Base-by-base conservation (phyloP, 2,888 invertebrate species). In the Seira musarum region DNA sequence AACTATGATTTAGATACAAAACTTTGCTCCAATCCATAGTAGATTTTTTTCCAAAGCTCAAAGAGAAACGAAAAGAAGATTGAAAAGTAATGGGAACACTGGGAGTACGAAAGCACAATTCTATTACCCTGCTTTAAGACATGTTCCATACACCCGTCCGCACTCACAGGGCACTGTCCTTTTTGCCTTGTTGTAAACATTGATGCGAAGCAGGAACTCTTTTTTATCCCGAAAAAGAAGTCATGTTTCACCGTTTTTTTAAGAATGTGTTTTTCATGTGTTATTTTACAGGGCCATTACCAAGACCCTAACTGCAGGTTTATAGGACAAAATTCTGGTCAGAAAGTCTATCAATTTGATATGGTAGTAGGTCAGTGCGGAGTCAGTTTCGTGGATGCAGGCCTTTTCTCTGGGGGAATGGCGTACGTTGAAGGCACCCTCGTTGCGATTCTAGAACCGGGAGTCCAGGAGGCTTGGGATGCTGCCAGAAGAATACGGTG, bases 391-490 rank as follows among this genome's bases (percentile, higher is more conserved):
- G 92, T 93, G 87, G 94, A 94, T 85, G 93, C 93, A 79, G 94
- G 94, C 86, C 92, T 93, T 85, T 93, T 93, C 3, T 91, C 93
- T 88, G 90, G 90, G 25, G 94, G 94, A 1, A 93, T 94, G 88
- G 94, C 94, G 0, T 95, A 94, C 88, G 89, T 95, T 81, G 94
- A 95, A 46, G 77, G 77, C 6, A 74, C 84, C n/a, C 49, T 86
- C 2, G 86, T 86, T n/a, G 81, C 84, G 8, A 83, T 86, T 61
- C 57, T 81, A 25, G 85, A 86, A 30, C 84, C 83, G 3, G 86
- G 94, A 2, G 94, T 95, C 84, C 91, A 92, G 88, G 92, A 92
- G 88, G 93, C 94, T 0, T 95, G 94, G 94, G 95, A 95, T 87
- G 94, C 93, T 0, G 92, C 94, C 46, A 91, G 94, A 61, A 90